Evolutionary conservation across 2,888 invertebrate genomes (phyloP).

Genomic region (Dermolepida albohirtum): DNA sequence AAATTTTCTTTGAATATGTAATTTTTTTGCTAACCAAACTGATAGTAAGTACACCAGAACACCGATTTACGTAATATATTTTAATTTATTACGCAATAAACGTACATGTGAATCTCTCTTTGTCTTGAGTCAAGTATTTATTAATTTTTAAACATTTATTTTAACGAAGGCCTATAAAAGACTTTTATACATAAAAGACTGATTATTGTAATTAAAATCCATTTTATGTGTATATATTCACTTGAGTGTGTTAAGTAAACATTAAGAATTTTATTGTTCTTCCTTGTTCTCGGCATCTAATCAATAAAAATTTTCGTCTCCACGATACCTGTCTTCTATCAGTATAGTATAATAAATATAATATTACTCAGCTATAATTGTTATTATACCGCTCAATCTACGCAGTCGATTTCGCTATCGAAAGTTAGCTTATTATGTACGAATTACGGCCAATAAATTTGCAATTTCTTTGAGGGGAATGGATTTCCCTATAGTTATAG

Average conservation of each 20-base stretch:
- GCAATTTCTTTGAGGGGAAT: conserved; percentile 18
- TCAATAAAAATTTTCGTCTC: conserved; percentile 2
- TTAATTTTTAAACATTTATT: too few species aligned
- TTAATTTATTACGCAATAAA: too few species aligned
- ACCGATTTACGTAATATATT: too few species aligned
- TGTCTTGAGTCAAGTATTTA: too few species aligned
- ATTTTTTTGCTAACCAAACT: too few species aligned
- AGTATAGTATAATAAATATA: too few species aligned
- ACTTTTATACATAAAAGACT: too few species aligned
- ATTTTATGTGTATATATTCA: background rate
- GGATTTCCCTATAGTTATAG: background rate
- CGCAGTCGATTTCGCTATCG: background rate
- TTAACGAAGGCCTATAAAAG: too few species aligned
- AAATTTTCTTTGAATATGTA: too few species aligned
- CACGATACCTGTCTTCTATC: background rate
- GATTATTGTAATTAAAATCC: too few species aligned
- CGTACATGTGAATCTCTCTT: too few species aligned
- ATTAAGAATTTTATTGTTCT: conserved; percentile 1
- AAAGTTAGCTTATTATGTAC: background rate
- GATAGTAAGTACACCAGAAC: too few species aligned
- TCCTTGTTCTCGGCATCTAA: background rate
- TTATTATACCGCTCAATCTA: background rate
- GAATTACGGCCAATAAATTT: conserved; percentile 25
- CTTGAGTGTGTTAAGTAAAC: background rate
- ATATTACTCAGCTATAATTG: conserved; percentile 7